Base-by-base conservation (phyloP, 1,140 invertebrate genomes). In the Rhopalosiphum padi region DNA sequence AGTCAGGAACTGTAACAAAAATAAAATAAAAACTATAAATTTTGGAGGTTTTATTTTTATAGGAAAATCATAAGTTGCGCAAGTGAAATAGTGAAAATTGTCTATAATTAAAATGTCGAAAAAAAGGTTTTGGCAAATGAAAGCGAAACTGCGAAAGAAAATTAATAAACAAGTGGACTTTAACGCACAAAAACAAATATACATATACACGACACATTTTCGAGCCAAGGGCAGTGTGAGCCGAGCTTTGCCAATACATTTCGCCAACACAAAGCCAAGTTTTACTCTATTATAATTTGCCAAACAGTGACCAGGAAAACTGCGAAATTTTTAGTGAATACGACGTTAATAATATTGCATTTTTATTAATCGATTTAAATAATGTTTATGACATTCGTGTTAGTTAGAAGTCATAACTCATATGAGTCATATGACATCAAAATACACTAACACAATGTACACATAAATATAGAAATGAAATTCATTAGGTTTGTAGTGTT, bases 1-100 rank as follows among this genome's bases (percentile, higher is more conserved):
- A 93, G 82, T 93, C 68, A 93, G 91, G 91, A 93, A 93, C 91
- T 93, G 82, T 35, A 93, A 93, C 35, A 83, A 93, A 93, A 82
- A 82, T n/a, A 82, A 83, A 68, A 91, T 30, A 82, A 91, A 82
- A 92, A 53, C 11, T 86, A 35, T 51, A 37, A 35, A 93, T 37
- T 85, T 93, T 37, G 18, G 37, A 51, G 23, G 23, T 92, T 82
- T 68, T 92, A 82, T 92, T 91, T 77, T 35, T 46, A 68, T 22
- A 48, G 43, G 8, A 91, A 91, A 91, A 83, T 92, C 25, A 92
- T 92, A 51, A 83, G 83, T 83, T 83, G 41, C n/a, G 30, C 2
- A 92, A 91, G 30, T 91, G 8, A 68, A 91, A 92, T 48, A 51
- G 90, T 51, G 9, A 48, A 25, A 30, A 83, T 83, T 83, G 37